These are phyloP conservation scores for Thera obeliscata DNA, from an alignment of 2,888 invertebrate genomes.

Conservation along the genomic window DNA sequence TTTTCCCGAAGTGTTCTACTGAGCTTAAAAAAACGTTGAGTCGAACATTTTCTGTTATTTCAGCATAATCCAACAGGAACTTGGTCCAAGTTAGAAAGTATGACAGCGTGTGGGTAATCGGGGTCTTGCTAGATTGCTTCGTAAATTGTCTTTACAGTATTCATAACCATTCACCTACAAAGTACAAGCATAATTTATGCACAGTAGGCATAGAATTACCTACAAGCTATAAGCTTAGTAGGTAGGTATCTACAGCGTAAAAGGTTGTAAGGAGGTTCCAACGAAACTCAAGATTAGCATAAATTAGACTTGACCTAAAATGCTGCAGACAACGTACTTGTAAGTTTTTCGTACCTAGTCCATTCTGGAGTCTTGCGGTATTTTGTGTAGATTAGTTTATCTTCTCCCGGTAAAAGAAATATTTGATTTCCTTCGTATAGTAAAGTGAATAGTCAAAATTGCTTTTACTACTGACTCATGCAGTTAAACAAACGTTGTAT, in stretches of 20 bases:
- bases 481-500: too few relatives aligned
- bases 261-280: slow-evolving; percentile 6
- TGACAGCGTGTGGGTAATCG: background rate
- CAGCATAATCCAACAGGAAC: background rate
- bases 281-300: background rate
- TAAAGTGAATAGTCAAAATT: too few relatives aligned
- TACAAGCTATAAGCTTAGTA: slow-evolving; percentile 4
- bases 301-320: slow-evolving; percentile 3
- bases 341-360: background rate
- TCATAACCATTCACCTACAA: slow-evolving; percentile 7
- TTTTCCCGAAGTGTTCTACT: too few relatives aligned
- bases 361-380: background rate
- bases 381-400: background rate
- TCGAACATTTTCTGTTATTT: too few relatives aligned
- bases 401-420: too few relatives aligned
- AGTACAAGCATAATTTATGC: background rate
- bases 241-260: background rate
- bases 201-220: slow-evolving; percentile 3
- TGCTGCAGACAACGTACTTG: background rate
- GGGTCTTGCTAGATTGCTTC: background rate
- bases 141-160: slow-evolving; percentile 4
- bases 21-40: too few relatives aligned
- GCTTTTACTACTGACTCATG: too few relatives aligned
- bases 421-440: too few relatives aligned
- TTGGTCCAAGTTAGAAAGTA: slow-evolving; percentile 7